These are phyloP conservation scores for Formica aserva DNA, from an alignment of 2,888 invertebrate species.

Conservation along the genomic window DNA sequence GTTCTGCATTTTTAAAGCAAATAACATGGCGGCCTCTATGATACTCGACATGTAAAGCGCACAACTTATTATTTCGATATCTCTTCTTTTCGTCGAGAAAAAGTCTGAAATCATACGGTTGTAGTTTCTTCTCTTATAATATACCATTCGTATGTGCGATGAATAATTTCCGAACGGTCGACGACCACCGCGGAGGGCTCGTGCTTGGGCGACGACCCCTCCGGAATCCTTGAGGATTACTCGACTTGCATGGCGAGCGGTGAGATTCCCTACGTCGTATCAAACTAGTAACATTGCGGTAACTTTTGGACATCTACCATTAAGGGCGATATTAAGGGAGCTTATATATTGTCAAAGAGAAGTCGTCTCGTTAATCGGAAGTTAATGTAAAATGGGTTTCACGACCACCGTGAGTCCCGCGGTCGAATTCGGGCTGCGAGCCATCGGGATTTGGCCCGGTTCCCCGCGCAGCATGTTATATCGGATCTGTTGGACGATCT, in stretches of 20 bases:
- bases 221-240: constrained; percentile 28
- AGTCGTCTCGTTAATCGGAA: constrained; percentile 1
- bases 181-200: neutral
- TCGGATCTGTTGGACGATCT: constrained; percentile 8
- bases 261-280: constrained; percentile 16
- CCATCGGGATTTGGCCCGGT: constrained; percentile 53
- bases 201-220: constrained; percentile 10
- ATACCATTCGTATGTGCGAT: constrained; percentile 1
- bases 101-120: constrained; percentile 33
- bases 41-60: neutral
- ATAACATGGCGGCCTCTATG: neutral
- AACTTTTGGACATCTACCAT: constrained; percentile 11
- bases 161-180: constrained; percentile 31
- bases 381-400: constrained; percentile 17
- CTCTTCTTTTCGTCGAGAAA: neutral
- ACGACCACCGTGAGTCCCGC: neutral
- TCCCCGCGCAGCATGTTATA: neutral
- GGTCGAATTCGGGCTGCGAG: constrained; percentile 50
- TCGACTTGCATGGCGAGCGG: constrained; percentile 5
- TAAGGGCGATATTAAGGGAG: neutral
- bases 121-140: constrained; percentile 20
- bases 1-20: constrained; percentile 46
- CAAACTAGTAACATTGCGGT: constrained; percentile 2
- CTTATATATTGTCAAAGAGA: neutral
- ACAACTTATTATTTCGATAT: constrained; percentile 25